These are phyloP conservation scores for Chrysopilus asiliformis DNA, from an alignment of 2,888 invertebrate species.

Conservation along the genomic window DNA sequence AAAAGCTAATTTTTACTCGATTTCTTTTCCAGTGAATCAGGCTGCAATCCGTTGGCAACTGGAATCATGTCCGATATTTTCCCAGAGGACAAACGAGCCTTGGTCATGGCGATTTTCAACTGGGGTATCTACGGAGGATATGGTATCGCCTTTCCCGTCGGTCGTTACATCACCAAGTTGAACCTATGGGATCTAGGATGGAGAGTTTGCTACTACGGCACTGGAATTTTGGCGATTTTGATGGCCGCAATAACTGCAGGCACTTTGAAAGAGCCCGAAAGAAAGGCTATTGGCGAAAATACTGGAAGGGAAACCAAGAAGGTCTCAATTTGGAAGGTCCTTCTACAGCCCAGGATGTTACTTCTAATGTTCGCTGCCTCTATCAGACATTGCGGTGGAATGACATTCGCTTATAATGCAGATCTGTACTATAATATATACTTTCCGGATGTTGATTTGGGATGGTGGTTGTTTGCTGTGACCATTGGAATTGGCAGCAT, in stretches of 20 bases:
- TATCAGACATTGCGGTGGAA: conserved; percentile 77
- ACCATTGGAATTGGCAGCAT: conserved; percentile 67
- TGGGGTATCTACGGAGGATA: conserved; percentile 95
- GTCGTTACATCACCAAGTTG: conserved; percentile 63
- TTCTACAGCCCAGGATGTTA: conserved; percentile 63
- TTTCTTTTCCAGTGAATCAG: conserved; percentile 51
- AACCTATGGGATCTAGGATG: conserved; percentile 69
- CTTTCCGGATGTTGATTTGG: conserved; percentile 78
- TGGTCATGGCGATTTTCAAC: conserved; percentile 86
- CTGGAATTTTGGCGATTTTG: conserved; percentile 61
- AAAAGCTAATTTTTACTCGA: conserved; percentile 5
- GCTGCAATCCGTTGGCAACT: conserved; percentile 75
- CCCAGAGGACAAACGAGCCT: conserved; percentile 64
- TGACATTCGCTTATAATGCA: conserved; percentile 85
- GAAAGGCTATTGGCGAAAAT: conserved; percentile 60
- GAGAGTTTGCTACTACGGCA: conserved; percentile 69
- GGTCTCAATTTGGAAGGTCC: conserved; percentile 58
- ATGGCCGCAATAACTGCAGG: conserved; percentile 57
- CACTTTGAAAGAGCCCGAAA: conserved; percentile 62
- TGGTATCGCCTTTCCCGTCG: conserved; percentile 83
- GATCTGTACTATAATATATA: conserved; percentile 78
- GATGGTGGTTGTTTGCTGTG: conserved; percentile 81
- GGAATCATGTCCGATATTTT: conserved; percentile 73
- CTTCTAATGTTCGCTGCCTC: conserved; percentile 76
- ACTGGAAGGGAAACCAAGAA: conserved; percentile 39